Evolutionary conservation across 1,140 invertebrate genomes (phyloP), one percentile per base, ranked within the genome.

Genomic region (Drosophila hydei): DNA sequence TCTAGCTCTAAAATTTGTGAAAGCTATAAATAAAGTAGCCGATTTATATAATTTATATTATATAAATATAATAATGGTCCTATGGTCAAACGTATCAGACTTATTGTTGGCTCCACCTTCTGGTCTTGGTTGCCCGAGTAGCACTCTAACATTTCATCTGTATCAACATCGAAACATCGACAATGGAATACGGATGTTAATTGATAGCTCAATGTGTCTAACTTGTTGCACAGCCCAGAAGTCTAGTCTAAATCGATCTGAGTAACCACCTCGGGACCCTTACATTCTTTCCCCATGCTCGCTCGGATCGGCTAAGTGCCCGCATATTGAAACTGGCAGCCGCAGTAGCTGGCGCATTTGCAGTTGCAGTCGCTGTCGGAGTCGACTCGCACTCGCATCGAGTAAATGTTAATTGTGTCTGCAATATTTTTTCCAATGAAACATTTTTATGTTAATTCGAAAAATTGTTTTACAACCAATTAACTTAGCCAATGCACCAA

Each of bases 361-460:
- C 0, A 47, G 21, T 21, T 12, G 18, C 3, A 23, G 5, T 47
- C 4, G 45, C 43, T 21, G 43, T 60, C 51, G 9, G 9, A 45
- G 23, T 51, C 48, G 38, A 60, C 42, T 14, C 33, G 52, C 23
- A 58, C 48, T 62, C n/a, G 38, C 36, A 55, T 21, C 52, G 38
- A 42, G 69, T 64, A 71, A 71, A 72, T 67, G 62, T 72, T 72
- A 72, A 72, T 72, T 72, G 69, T 67, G 55, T 67, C 63, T 72
- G 69, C 69, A 72, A 81, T 84, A 83, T 79, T 59, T 87, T 88
- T 87, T 88, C 83, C 83, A 83, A 87, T 87, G 83, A 87, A 87
- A 87, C 83, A 89, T 87, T 88, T 87, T 87, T 87, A 87, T 87
- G 83, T 87, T 87, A 87, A 87, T 87, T 87, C 83, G 80, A 87